Conservation (phyloP, 2,888 invertebrate species). For the Sesamia inferens region DNA sequence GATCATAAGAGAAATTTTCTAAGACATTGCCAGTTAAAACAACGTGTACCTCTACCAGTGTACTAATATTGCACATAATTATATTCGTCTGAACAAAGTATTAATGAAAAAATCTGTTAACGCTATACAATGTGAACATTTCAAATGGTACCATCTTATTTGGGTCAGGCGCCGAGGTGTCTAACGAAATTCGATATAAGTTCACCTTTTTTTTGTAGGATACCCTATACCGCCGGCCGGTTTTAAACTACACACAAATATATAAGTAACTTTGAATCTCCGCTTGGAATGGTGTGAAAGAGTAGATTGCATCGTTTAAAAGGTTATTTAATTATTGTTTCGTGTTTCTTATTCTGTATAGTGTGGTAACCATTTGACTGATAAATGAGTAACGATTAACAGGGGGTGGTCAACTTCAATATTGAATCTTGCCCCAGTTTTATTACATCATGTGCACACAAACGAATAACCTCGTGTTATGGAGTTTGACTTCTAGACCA, state of each 20-base stretch:
- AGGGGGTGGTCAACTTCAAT: neutral
- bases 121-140: slow-evolving; percentile 28
- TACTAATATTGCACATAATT: neutral
- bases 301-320: slow-evolving; percentile 22
- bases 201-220: slow-evolving; percentile 55
- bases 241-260: slow-evolving; percentile 27
- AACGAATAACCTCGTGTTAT: too few relatives aligned
- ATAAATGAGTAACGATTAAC: neutral
- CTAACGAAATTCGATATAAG: slow-evolving; percentile 68
- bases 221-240: slow-evolving; percentile 57
- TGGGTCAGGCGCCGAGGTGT: slow-evolving; percentile 77
- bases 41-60: neutral
- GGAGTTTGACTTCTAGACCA: neutral
- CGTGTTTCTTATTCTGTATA: neutral
- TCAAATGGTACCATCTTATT: slow-evolving; percentile 57
- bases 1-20: neutral
- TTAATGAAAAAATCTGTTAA: slow-evolving; percentile 16
- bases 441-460: neutral
- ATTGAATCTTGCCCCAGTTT: neutral
- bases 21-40: neutral
- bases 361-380: neutral
- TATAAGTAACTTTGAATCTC: slow-evolving; percentile 12
- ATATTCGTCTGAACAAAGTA: neutral
- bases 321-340: slow-evolving; percentile 28
- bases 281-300: slow-evolving; percentile 18